A percentile compares a stretch with the other conserved stretches of the same genome.
phyloP scores from a whole-genome alignment of 37 sponge, comb jelly and placozoan species.

The Trichoplax adhaerens region DNA sequence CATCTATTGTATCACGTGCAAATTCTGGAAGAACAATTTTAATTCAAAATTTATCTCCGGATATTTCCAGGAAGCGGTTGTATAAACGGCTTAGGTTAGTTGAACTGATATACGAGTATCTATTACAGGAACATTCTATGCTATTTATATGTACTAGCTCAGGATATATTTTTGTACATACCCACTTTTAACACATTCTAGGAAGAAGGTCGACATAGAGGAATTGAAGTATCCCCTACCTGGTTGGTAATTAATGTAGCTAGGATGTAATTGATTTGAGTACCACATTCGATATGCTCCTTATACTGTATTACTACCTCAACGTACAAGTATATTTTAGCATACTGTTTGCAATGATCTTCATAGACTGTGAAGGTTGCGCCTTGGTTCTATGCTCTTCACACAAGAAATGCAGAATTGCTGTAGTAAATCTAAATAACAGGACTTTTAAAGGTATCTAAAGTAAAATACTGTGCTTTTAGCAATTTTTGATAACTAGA shows the following conservation, averaged over 20 bases:
- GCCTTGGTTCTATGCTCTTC: slow-evolving; percentile 30
- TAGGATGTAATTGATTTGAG: background rate
- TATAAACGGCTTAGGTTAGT: slow-evolving; percentile 3
- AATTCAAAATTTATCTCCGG: slow-evolving; percentile 17
- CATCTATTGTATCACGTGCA: too few species aligned
- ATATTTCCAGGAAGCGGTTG: slow-evolving; percentile 18
- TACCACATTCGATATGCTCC: too few species aligned
- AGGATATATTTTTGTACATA: too few species aligned
- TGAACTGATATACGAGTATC: too few species aligned
- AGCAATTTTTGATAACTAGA: background rate
- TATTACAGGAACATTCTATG: too few species aligned
- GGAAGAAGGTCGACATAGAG: slow-evolving; percentile 24
- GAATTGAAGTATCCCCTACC: slow-evolving; percentile 20
- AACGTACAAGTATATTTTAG: too few species aligned
- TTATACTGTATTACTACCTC: too few species aligned
- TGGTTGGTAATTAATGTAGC: slow-evolving; percentile 1
- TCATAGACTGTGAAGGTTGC: too few species aligned
- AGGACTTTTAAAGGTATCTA: slow-evolving; percentile 19
- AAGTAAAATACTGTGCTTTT: slow-evolving; percentile 2
- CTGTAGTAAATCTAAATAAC: slow-evolving; percentile 24
- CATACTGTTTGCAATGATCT: too few species aligned
- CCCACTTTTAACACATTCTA: background rate
- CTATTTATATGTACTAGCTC: too few species aligned
- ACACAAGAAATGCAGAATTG: slow-evolving; percentile 22
- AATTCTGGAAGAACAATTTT: slow-evolving; percentile 18